Conservation (phyloP, 2,888 invertebrate genomes). For the Chesias legatella region DNA sequence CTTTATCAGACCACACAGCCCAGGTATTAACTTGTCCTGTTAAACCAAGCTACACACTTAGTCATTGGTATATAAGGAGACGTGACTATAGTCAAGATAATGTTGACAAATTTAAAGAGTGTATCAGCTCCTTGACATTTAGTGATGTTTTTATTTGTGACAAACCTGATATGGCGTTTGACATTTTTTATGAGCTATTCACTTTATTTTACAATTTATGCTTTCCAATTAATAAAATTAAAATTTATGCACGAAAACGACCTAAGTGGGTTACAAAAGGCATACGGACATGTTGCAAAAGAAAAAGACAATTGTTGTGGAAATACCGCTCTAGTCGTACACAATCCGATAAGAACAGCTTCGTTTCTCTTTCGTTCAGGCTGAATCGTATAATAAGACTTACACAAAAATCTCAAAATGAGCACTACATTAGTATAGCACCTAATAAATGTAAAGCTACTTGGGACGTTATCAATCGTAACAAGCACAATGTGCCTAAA, state of each 20-base stretch:
- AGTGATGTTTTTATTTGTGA: too few relatives aligned
- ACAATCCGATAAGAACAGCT: not conserved
- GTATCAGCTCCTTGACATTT: too few relatives aligned
- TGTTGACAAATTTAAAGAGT: too few relatives aligned
- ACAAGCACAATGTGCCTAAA: slow-evolving; percentile 3
- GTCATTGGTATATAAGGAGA: too few relatives aligned
- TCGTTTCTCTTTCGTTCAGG: not conserved
- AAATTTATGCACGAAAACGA: not conserved
- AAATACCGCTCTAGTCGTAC: not conserved
- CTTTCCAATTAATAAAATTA: slow-evolving; percentile 3
- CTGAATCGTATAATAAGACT: slow-evolving; percentile 1
- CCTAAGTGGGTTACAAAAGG: slow-evolving; percentile 3
- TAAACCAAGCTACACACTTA: too few relatives aligned
- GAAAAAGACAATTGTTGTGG: slow-evolving; percentile 2
- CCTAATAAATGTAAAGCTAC: too few relatives aligned
- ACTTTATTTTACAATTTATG: slow-evolving; percentile 5
- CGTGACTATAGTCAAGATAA: too few relatives aligned
- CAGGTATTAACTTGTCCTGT: too few relatives aligned
- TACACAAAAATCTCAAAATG: slow-evolving; percentile 5
- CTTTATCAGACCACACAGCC: slow-evolving; percentile 5
- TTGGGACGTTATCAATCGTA: slow-evolving; percentile 1
- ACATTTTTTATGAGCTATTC: too few relatives aligned
- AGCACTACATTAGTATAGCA: slow-evolving; percentile 1
- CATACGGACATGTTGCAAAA: not conserved
- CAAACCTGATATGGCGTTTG: too few relatives aligned